phyloP scores from a whole-genome alignment of 2,113 vertebrate genomes.

The Rhinoderma darwinii region DNA sequence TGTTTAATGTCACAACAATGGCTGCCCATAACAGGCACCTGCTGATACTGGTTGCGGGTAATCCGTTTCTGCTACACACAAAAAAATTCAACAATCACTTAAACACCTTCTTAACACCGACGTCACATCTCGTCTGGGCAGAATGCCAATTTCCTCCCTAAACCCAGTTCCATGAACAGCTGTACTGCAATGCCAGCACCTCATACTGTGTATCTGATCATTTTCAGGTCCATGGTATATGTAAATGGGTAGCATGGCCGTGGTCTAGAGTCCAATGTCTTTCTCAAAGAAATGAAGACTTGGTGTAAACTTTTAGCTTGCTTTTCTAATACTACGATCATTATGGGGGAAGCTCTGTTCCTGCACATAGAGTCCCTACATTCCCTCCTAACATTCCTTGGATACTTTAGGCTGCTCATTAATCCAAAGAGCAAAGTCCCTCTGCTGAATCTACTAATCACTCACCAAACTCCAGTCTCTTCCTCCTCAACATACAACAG shows the following conservation, averaged over 20 bases:
- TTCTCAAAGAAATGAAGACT: not conserved
- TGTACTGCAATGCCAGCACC: not conserved
- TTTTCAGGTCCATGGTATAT: not conserved
- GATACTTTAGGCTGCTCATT: conserved; percentile 45
- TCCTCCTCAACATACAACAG: not conserved
- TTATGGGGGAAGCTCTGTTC: not conserved
- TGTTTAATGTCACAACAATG: not conserved
- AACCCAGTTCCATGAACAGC: not conserved
- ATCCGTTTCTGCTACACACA: not conserved
- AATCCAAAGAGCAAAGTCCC: conserved; percentile 48
- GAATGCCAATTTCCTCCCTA: not conserved
- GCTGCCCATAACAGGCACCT: not conserved
- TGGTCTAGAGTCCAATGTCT: not conserved
- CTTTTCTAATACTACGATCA: not conserved
- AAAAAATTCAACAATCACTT: not conserved
- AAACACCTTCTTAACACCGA: not conserved
- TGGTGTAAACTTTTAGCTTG: not conserved
- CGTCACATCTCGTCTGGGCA: not conserved
- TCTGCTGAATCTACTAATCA: conserved; percentile 46
- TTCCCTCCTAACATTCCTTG: conserved; percentile 42
- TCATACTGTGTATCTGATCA: not conserved
- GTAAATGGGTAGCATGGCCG: not conserved
- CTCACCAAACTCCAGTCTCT: conserved; percentile 39
- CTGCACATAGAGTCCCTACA: not conserved
- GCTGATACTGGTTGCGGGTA: not conserved